Percentiles rank a stretch among this genome's conserved stretches.
Evolutionary conservation across 2,797 vertebrate species (phyloP).

Genomic region (Varecia variegata): DNA sequence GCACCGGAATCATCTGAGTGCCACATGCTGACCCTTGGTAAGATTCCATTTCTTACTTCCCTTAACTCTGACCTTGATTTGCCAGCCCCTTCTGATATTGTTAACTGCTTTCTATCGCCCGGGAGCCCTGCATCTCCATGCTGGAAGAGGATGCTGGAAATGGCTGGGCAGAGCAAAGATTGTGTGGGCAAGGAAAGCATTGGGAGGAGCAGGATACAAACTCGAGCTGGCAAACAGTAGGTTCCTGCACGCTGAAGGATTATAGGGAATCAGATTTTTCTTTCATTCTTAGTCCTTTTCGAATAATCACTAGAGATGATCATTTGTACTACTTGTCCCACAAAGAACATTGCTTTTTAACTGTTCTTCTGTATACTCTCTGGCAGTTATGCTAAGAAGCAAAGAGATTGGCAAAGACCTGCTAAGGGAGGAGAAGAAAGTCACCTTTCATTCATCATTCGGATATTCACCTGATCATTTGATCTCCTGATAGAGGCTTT

Average conservation of each 20-base stretch:
- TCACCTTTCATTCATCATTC: background rate
- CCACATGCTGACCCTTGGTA: background rate
- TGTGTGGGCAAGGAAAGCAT: background rate
- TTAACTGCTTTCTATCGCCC: background rate
- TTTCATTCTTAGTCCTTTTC: background rate
- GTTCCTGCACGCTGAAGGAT: background rate
- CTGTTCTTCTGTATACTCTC: background rate
- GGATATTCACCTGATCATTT: background rate
- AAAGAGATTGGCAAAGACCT: background rate
- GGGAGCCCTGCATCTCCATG: background rate
- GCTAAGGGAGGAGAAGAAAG: background rate
- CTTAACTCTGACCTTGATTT: background rate
- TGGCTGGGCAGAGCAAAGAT: background rate
- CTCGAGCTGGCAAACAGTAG: background rate
- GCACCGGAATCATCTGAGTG: background rate
- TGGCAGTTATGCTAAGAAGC: background rate
- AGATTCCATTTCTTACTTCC: slow-evolving; percentile 42
- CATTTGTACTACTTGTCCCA: background rate
- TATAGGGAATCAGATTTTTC: background rate
- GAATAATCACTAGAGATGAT: background rate
- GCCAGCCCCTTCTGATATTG: background rate
- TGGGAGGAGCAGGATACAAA: background rate
- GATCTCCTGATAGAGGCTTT: background rate
- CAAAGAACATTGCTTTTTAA: background rate
- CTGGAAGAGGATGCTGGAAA: background rate